These are phyloP conservation scores for Callyntrura guangdongensis DNA, from an alignment of 2,888 invertebrate species.

Conservation along the genomic window DNA sequence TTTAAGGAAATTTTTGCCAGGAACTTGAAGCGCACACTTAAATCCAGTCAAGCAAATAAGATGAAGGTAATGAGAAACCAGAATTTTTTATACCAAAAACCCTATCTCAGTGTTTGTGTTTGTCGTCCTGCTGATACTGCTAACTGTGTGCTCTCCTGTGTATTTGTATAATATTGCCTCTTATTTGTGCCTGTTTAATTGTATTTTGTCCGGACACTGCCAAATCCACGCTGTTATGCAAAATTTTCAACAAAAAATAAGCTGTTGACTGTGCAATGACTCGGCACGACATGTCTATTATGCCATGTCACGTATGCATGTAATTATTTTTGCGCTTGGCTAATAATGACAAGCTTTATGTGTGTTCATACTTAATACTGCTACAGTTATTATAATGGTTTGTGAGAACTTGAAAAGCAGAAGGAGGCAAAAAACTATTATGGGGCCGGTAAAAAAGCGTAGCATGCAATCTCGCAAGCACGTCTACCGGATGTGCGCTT, in stretches of 20 bases:
- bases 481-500: slow-evolving; percentile 24
- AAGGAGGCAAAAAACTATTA: neutral
- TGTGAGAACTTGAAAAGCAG: slow-evolving; percentile 30
- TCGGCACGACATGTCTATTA: slow-evolving; percentile 18
- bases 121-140: slow-evolving; percentile 12
- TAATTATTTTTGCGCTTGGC: slow-evolving; percentile 13
- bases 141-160: too few relatives aligned
- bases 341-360: slow-evolving; percentile 21
- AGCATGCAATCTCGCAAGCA: neutral
- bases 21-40: slow-evolving; percentile 77
- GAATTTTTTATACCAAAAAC: slow-evolving; percentile 30
- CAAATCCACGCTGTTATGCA: neutral
- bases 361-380: neutral
- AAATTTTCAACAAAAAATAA: neutral
- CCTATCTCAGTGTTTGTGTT: slow-evolving; percentile 53
- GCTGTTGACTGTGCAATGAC: neutral
- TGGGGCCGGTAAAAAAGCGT: too few relatives aligned
- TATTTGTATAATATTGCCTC: neutral
- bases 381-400: neutral
- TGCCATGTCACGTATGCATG: slow-evolving; percentile 29
- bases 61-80: slow-evolving; percentile 63
- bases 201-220: neutral
- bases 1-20: slow-evolving; percentile 79
- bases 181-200: neutral
- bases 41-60: slow-evolving; percentile 67